These are phyloP conservation scores for Ursus arctos DNA, from an alignment of 2,113 vertebrate species.

Conservation along the genomic window DNA sequence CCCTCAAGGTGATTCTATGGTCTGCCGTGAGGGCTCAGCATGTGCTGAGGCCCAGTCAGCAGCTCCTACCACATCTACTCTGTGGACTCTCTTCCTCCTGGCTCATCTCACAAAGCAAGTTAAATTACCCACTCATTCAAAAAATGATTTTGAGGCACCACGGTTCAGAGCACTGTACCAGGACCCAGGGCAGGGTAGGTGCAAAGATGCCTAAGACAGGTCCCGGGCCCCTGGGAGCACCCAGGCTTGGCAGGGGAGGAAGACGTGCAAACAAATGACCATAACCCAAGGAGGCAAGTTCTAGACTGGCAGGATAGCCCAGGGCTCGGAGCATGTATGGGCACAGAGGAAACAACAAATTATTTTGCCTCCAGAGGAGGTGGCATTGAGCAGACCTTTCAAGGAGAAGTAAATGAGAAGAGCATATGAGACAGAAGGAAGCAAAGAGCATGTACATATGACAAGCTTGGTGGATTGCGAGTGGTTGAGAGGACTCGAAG, in stretches of 20 bases:
- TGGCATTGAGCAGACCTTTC: neutral
- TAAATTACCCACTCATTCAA: neutral
- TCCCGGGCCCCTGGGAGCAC: neutral
- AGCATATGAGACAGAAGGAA: neutral
- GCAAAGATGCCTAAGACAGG: neutral
- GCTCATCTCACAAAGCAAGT: neutral
- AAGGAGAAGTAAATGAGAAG: neutral
- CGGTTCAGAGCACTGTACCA: neutral
- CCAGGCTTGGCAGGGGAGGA: too few species aligned
- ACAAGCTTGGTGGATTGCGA: neutral
- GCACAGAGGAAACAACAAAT: neutral
- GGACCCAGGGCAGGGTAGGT: too few species aligned
- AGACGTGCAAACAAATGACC: neutral
- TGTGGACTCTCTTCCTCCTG: neutral
- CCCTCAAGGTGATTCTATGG: rapidly evolving
- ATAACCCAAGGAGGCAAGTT: too few species aligned
- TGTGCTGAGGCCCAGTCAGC: rapidly evolving
- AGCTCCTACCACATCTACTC: neutral
- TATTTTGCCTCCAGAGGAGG: neutral
- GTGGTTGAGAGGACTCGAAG: neutral
- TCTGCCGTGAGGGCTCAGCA: rapidly evolving
- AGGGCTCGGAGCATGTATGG: too few species aligned
- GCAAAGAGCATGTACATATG: too few species aligned
- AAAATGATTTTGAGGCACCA: neutral
- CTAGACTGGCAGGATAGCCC: neutral